Evolutionary conservation across 2,888 invertebrate genomes (phyloP).

Genomic region (Cephus rjabovi): DNA sequence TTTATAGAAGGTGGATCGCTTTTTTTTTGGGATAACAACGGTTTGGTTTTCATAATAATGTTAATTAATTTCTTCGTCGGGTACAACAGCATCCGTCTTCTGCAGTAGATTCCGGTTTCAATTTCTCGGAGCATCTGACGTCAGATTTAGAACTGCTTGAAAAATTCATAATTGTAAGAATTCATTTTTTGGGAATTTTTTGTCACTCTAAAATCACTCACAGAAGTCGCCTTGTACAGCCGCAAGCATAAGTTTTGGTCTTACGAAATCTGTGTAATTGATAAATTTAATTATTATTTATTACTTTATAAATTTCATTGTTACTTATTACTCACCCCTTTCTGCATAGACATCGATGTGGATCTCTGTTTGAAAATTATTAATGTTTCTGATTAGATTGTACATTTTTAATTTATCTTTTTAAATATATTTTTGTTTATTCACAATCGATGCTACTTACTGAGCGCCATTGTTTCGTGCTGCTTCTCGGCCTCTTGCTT

Average conservation of each 20-base stretch:
- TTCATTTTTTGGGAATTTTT: not conserved
- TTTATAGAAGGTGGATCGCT: no score
- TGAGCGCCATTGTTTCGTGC: constrained; percentile 24
- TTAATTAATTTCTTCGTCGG: not conserved
- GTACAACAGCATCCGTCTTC: not conserved
- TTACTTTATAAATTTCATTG: not conserved
- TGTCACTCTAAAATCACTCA: constrained; percentile 9
- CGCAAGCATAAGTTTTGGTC: constrained; percentile 18
- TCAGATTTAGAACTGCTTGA: not conserved
- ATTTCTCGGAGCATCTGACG: not conserved
- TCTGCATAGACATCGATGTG: constrained; percentile 41
- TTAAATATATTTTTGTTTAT: not conserved
- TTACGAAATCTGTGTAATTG: not conserved
- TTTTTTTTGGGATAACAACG: not conserved
- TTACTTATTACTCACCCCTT: constrained; percentile 39
- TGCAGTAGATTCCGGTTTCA: not conserved
- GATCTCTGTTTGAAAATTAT: constrained; percentile 42
- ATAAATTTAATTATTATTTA: not conserved
- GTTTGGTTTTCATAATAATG: not conserved
- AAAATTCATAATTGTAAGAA: not conserved
- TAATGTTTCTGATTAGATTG: constrained; percentile 28
- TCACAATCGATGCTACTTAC: constrained; percentile 17
- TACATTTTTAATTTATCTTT: constrained; percentile 40
- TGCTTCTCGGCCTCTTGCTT: constrained; percentile 27
- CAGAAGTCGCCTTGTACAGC: constrained; percentile 22